Percentiles rank a stretch among this genome's conserved stretches.
Evolutionary conservation across 2,113 vertebrate species (phyloP).

Genomic region (Crotalus viridis): DNA sequence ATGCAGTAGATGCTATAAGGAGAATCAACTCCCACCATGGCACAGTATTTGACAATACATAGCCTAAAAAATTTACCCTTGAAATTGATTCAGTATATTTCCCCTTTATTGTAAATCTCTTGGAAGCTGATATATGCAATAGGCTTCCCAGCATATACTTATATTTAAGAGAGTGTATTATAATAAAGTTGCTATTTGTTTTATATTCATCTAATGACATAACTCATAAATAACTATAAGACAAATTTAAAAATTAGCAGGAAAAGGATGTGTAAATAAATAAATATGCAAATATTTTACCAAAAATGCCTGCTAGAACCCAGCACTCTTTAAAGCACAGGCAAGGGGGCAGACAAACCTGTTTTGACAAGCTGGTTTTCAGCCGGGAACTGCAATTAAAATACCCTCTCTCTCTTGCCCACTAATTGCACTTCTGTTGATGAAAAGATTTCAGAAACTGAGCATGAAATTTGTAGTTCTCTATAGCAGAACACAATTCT

Average conservation of each 20-base stretch:
- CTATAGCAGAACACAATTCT: background rate
- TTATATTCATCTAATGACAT: background rate
- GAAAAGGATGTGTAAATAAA: background rate
- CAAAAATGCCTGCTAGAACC: background rate
- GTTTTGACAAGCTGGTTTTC: background rate
- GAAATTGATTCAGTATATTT: background rate
- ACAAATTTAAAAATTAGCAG: background rate
- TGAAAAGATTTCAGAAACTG: background rate
- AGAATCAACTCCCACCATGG: background rate
- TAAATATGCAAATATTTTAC: background rate
- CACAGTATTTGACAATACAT: background rate
- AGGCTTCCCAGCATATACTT: background rate
- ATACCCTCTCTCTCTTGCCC: background rate
- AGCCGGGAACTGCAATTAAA: background rate
- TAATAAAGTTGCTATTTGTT: background rate
- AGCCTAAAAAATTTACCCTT: background rate
- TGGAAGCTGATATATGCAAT: background rate
- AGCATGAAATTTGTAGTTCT: background rate
- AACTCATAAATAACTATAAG: background rate
- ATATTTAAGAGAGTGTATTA: background rate
- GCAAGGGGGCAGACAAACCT: background rate
- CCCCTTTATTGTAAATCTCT: background rate
- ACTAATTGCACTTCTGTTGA: background rate
- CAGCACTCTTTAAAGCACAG: background rate
- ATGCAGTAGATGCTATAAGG: background rate